Evolutionary conservation across 2,797 vertebrate species (phyloP).

Genomic region (Perodicticus potto): DNA sequence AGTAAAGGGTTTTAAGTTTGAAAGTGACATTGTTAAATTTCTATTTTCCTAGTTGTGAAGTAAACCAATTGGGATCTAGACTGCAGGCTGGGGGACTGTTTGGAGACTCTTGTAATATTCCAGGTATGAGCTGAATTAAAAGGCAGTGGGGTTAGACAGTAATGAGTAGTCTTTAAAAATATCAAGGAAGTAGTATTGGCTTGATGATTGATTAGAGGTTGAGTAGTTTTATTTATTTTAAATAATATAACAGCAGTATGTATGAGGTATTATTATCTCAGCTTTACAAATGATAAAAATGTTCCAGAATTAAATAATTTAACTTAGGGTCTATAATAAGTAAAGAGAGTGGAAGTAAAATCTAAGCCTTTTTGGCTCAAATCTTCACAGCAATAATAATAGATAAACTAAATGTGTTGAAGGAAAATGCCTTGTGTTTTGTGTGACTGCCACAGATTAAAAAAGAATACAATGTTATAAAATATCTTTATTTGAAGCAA

Average conservation of each 20-base stretch:
- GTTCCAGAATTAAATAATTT: conserved; percentile 8
- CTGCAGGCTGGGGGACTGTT: background rate
- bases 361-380: background rate
- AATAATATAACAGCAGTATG: background rate
- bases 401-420: background rate
- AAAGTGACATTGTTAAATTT: conserved; percentile 19
- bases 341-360: conserved; percentile 14
- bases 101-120: background rate
- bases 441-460: background rate
- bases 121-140: background rate
- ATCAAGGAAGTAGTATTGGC: background rate
- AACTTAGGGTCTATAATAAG: conserved; percentile 12
- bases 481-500: conserved; percentile 49
- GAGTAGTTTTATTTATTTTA: conserved; percentile 5
- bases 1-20: background rate
- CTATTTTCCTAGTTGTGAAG: conserved; percentile 42
- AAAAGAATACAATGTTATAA: conserved; percentile 33
- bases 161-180: conserved; percentile 27
- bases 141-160: background rate
- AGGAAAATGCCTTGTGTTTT: conserved; percentile 39
- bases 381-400: background rate
- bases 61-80: background rate
- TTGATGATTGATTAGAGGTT: background rate
- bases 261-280: background rate
- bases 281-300: conserved; percentile 35